Evolutionary conservation across 1,140 invertebrate genomes (phyloP).

Genomic region (Macrobrachium nipponense): DNA sequence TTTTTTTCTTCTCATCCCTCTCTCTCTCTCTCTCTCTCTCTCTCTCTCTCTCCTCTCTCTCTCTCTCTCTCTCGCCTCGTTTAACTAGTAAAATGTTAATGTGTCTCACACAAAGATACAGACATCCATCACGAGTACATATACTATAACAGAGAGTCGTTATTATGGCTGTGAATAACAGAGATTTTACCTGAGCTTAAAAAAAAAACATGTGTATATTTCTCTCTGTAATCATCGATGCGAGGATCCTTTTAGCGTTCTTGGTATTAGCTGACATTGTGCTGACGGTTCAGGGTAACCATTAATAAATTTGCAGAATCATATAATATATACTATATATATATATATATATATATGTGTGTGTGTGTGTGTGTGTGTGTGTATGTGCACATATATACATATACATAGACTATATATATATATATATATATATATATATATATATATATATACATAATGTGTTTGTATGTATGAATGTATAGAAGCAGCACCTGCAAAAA

Average conservation of each 20-base stretch:
- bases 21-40: not conserved
- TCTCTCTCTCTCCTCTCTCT: not conserved
- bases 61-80: not conserved
- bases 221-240: no score
- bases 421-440: slow-evolving; percentile 39
- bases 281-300: not conserved
- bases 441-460: slow-evolving; percentile 22
- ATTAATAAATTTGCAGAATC: not conserved
- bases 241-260: no score
- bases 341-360: slow-evolving; percentile 3
- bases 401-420: slow-evolving; percentile 37
- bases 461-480: not conserved
- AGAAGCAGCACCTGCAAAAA: no score
- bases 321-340: not conserved
- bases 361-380: slow-evolving; percentile 5
- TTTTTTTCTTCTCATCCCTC: no score
- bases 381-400: slow-evolving; percentile 32
- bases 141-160: not conserved
- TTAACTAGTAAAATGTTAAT: not conserved
- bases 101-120: not conserved
- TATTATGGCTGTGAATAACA: not conserved
- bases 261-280: not conserved
- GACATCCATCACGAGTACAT: not conserved
- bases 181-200: no score
- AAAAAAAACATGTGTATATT: no score